These are phyloP conservation scores for Patagioenas fasciata DNA, from an alignment of 2,113 vertebrate genomes.

Conservation along the genomic window DNA sequence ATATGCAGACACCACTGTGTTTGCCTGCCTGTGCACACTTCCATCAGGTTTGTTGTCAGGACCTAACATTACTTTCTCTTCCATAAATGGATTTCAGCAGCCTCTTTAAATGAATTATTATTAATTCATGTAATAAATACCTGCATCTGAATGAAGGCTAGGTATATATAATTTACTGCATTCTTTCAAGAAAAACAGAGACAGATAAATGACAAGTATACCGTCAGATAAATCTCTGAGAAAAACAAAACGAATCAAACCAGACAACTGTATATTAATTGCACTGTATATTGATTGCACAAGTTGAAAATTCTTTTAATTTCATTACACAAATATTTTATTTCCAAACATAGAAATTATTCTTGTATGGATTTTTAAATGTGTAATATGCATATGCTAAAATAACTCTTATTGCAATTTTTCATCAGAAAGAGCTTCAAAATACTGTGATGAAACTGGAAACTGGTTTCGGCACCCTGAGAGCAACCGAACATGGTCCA, in stretches of 20 bases:
- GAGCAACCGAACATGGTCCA: constrained; percentile 94
- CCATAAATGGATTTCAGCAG: neutral
- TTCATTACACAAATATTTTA: neutral
- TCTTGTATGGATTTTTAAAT: neutral
- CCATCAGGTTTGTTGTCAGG: neutral
- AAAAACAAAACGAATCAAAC: neutral
- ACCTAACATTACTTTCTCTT: neutral
- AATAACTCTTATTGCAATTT: neutral
- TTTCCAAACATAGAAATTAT: neutral
- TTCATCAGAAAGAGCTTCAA: constrained; percentile 87
- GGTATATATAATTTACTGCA: neutral
- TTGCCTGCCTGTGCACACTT: neutral
- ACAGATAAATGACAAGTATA: neutral
- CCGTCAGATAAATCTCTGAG: neutral
- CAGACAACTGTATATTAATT: neutral
- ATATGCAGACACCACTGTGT: neutral
- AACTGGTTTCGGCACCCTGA: constrained; percentile 95
- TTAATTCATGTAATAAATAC: neutral
- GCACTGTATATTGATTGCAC: neutral
- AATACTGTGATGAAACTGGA: constrained; percentile 90
- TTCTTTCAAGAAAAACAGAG: neutral
- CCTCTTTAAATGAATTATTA: neutral
- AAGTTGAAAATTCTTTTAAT: neutral
- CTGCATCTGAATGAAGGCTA: neutral
- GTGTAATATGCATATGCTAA: neutral